Evolutionary conservation across 2,888 invertebrate species (phyloP).

Genomic region (Theristus sp.): DNA sequence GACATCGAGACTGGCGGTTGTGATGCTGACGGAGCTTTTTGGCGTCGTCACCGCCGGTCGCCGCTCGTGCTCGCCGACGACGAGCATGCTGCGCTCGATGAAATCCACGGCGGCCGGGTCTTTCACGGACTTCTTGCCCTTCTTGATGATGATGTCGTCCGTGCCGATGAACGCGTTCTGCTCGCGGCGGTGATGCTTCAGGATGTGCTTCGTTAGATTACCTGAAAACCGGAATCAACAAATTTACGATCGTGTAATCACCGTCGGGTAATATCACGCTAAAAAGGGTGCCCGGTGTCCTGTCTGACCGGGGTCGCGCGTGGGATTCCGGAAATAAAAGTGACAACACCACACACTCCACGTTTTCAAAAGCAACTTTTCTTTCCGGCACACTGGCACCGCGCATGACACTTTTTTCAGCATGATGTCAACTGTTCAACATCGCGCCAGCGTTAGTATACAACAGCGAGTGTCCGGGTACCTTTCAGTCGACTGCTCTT

Average conservation of each 20-base stretch:
- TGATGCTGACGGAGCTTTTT: neutral
- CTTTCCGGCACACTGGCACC: no score
- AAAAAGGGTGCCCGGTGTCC: no score
- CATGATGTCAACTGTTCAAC: no score
- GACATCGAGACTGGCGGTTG: neutral
- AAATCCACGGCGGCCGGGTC: constrained; percentile 20
- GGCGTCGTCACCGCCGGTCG: neutral
- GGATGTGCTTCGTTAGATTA: constrained; percentile 28
- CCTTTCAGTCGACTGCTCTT: constrained; percentile 26
- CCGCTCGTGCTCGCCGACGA: neutral
- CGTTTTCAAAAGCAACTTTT: no score
- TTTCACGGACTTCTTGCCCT: constrained; percentile 21
- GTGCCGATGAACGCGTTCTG: constrained; percentile 24
- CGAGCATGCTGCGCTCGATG: constrained; percentile 15
- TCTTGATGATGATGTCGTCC: constrained; percentile 29
- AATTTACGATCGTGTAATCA: no score
- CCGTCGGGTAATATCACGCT: no score
- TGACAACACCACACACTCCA: no score
- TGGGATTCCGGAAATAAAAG: no score
- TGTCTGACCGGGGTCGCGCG: neutral
- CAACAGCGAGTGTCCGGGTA: no score
- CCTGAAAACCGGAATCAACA: constrained; percentile 20
- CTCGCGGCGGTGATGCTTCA: constrained; percentile 28
- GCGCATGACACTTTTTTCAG: no score
- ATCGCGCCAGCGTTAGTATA: no score